Conservation (phyloP, 2,113 vertebrate genomes). For the Cyanistes caeruleus region DNA sequence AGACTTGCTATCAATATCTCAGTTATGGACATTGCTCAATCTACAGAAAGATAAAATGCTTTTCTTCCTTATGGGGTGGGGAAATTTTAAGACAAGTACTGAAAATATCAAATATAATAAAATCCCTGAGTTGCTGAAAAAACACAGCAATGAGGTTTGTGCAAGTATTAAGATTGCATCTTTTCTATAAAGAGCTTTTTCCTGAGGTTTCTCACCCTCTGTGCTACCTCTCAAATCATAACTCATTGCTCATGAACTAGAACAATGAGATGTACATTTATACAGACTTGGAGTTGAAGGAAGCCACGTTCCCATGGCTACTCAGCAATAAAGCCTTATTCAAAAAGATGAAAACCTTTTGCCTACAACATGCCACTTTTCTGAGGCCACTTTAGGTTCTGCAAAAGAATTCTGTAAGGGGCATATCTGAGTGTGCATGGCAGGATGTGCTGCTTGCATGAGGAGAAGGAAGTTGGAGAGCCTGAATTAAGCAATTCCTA, state of each 20-base stretch:
- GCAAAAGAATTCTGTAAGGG: background rate
- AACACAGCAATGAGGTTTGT: background rate
- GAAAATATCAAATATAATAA: background rate
- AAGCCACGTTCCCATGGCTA: background rate
- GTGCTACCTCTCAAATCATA: background rate
- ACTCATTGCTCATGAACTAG: background rate
- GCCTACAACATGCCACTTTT: background rate
- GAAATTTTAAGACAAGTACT: background rate
- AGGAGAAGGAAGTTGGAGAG: background rate
- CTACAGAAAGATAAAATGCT: background rate
- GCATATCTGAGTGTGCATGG: fast-evolving
- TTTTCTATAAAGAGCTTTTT: background rate
- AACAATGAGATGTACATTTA: background rate
- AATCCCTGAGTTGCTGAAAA: background rate
- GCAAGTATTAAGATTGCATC: background rate
- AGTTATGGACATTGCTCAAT: background rate
- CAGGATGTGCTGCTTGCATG: background rate
- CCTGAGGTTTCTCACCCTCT: background rate
- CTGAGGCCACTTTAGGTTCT: background rate
- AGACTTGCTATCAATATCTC: background rate
- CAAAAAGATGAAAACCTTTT: background rate
- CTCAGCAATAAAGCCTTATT: background rate
- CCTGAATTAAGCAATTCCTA: background rate
- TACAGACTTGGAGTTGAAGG: background rate
- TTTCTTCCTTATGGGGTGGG: background rate